phyloP scores from a whole-genome alignment of 2,797 vertebrate species.

The Gobio occitaniae region DNA sequence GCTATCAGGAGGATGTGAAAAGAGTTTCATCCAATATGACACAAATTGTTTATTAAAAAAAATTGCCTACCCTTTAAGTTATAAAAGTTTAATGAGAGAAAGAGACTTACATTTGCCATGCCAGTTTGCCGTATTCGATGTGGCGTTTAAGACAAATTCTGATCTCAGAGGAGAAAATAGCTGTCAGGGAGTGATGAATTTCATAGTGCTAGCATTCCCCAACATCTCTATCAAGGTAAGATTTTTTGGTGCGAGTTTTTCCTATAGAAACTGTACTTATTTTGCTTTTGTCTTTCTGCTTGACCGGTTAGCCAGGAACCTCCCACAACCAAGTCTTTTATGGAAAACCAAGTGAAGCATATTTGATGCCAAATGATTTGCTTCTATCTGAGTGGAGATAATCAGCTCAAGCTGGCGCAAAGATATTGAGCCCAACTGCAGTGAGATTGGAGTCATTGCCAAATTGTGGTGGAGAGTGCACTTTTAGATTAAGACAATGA shows the following conservation, averaged over 20 bases:
- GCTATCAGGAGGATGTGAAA: too few relatives aligned
- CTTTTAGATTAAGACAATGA: not conserved
- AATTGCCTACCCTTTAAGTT: not conserved
- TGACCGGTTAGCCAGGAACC: slow-evolving; percentile 5
- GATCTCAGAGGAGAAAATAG: not conserved
- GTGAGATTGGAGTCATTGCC: not conserved
- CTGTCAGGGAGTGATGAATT: slow-evolving; percentile 48
- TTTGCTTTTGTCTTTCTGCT: slow-evolving; percentile 31
- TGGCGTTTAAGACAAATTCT: slow-evolving; percentile 47
- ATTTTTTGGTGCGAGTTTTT: not conserved
- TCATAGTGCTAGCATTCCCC: slow-evolving; percentile 32
- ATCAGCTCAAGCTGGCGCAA: slow-evolving; percentile 18
- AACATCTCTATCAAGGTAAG: not conserved
- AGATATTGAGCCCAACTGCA: slow-evolving; percentile 22
- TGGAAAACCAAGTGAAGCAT: slow-evolving; percentile 31
- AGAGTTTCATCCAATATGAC: too few relatives aligned
- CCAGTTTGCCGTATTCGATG: slow-evolving; percentile 4
- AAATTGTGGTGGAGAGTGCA: not conserved
- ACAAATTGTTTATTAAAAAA: too few relatives aligned
- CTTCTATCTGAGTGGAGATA: slow-evolving; percentile 30
- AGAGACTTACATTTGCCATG: slow-evolving; percentile 3
- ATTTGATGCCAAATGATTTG: slow-evolving; percentile 43
- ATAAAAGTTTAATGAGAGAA: not conserved
- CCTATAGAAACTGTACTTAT: not conserved
- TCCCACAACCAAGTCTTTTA: slow-evolving; percentile 22